Percentiles rank a stretch among this genome's conserved stretches.
Conservation (phyloP, 2,797 vertebrate species). For the Crocodylus rhombifer region DNA sequence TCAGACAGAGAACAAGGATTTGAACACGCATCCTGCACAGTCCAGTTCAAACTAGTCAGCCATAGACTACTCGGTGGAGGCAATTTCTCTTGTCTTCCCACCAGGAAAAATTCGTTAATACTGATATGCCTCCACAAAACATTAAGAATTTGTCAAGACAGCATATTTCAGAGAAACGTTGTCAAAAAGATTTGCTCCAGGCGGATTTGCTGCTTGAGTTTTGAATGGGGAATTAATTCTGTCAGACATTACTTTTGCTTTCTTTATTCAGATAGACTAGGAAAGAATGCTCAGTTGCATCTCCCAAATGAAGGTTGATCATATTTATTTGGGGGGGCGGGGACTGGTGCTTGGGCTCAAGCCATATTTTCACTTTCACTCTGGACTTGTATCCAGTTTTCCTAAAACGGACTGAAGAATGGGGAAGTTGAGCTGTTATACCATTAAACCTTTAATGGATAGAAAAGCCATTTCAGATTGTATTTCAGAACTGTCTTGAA, state of each 20-base stretch:
- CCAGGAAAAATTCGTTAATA: not conserved
- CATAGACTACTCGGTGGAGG: not conserved
- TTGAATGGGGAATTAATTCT: not conserved
- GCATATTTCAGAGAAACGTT: not conserved
- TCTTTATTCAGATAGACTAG: not conserved
- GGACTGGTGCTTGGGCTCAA: no score
- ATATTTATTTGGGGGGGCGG: no score
- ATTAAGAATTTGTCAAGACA: not conserved
- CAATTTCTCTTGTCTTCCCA: no score
- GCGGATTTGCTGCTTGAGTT: not conserved
- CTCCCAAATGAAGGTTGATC: not conserved
- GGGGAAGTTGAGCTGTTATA: no score
- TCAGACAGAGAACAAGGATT: no score
- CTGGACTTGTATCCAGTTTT: no score
- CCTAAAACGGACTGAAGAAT: no score
- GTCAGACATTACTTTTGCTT: not conserved
- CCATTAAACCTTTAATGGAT: fast-evolving
- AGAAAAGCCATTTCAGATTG: not conserved
- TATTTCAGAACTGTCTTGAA: not conserved
- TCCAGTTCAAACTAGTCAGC: not conserved
- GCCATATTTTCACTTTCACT: no score
- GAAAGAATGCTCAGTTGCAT: not conserved
- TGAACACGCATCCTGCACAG: no score
- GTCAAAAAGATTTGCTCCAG: no score
- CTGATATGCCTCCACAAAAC: not conserved